A percentile compares a stretch with the other conserved stretches of the same genome.
Conservation (phyloP, 2,888 invertebrate species). For the Platycnemis pennipes region DNA sequence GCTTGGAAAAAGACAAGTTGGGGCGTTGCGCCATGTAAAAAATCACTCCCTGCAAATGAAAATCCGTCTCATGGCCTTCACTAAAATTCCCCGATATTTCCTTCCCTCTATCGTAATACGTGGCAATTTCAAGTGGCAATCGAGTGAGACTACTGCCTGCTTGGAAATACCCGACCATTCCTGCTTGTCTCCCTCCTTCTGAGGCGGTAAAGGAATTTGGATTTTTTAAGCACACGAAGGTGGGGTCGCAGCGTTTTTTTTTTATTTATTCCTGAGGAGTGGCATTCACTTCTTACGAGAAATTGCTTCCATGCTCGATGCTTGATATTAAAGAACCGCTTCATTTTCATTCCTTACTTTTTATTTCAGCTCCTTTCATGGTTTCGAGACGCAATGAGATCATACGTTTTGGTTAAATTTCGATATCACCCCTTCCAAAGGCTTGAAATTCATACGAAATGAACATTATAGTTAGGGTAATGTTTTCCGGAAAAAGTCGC, state of each 20-base stretch:
- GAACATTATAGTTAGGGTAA: no score
- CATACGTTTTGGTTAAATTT: no score
- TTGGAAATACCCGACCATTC: background rate
- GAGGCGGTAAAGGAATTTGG: background rate
- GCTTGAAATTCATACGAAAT: no score
- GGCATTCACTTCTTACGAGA: no score
- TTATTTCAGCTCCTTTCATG: no score
- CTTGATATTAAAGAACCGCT: no score
- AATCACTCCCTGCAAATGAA: background rate
- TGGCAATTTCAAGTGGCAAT: background rate
- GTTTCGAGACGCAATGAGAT: no score
- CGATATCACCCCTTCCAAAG: no score
- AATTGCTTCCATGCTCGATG: no score
- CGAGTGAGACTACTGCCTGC: background rate
- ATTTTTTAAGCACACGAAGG: background rate
- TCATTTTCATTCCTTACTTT: no score
- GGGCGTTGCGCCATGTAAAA: background rate
- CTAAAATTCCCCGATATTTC: background rate
- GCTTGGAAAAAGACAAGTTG: background rate
- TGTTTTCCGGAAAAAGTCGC: no score
- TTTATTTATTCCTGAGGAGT: no score
- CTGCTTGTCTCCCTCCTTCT: background rate
- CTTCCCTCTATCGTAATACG: background rate
- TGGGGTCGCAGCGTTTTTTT: background rate
- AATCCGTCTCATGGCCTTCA: background rate